Conservation (phyloP, 2,797 vertebrate species). For the Meda fulgida region DNA sequence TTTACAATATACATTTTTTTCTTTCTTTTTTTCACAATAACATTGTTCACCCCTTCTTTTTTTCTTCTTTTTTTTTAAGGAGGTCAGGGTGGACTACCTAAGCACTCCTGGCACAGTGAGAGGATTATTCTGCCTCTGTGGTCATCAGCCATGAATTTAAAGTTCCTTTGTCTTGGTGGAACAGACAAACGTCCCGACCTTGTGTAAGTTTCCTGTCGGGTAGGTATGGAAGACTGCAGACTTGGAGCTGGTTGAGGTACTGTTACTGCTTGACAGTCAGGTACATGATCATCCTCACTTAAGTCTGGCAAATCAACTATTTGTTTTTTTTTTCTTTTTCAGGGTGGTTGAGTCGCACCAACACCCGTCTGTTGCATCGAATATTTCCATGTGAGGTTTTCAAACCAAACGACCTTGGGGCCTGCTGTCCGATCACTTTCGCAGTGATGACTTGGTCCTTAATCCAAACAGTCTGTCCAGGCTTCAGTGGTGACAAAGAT, state of each 20-base stretch:
- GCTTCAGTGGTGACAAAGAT: not conserved
- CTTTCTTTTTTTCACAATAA: too few relatives aligned
- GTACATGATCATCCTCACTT: not conserved
- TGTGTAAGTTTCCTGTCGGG: not conserved
- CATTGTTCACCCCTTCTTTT: too few relatives aligned
- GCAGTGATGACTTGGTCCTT: not conserved
- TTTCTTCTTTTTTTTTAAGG: too few relatives aligned
- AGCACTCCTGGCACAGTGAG: too few relatives aligned
- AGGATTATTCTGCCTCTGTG: not conserved
- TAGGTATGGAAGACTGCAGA: not conserved
- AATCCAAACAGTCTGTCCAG: conserved; percentile 2
- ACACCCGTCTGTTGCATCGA: not conserved
- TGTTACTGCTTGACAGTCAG: not conserved
- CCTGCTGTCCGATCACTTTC: not conserved
- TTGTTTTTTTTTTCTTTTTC: not conserved
- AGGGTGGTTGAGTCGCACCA: not conserved
- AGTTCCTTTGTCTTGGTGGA: not conserved
- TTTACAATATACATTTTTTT: too few relatives aligned
- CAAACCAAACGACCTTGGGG: not conserved
- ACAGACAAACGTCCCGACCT: not conserved
- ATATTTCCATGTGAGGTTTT: not conserved
- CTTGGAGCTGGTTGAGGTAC: not conserved
- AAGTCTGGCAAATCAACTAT: not conserved
- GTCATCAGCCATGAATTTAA: not conserved
- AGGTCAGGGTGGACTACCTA: too few relatives aligned